Evolutionary conservation across 2,797 vertebrate species (phyloP), one percentile per base, ranked within the genome.

Genomic region (Botia almorhae): DNA sequence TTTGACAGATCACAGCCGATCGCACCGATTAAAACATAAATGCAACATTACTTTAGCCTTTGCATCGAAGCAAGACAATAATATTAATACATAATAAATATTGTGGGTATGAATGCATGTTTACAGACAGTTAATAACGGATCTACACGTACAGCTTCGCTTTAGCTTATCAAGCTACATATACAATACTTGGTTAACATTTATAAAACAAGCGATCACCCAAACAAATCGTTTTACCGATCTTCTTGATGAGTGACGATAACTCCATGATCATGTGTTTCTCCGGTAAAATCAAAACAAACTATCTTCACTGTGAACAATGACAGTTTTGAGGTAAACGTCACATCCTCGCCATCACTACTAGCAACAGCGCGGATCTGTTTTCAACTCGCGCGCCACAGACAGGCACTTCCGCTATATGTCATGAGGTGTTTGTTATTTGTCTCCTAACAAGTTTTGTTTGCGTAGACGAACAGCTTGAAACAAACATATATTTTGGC

Each of bases 241-340:
- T 92, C 85, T 95, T 95, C 85, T 91, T 94, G 75, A 95, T 93
- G 19, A 95, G 87, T 0, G 88, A 63, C 16, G 93, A 91, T 81
- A 95, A 82, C 21, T 95, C 94, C 94, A 95, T 95, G 17, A 61
- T 77, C 50, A 3, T 0, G 39, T 43, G 64, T 17, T n/a, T 70
- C 3, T 56, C 12, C 13, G 13, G 50, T 0, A n/a, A 0, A n/a
- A 39, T 6, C 0, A 65, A 23, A 13, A 8, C 21, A 39, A 19
- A 50, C 26, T 33, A 16, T 39, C 82, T 71, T 23, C 36, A 7
- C 33, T 55, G 39, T 19, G 1, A 56, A 13, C 60, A 8, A 13
- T 50, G 56, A 16, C 39, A 23, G 71, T 48, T 65, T 26, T 29
- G 46, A 14, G 63, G 61, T 75, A 2, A 84, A 85, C 39, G 79